phyloP scores from a whole-genome alignment of 2,113 vertebrate genomes.

The Rhineura floridana region DNA sequence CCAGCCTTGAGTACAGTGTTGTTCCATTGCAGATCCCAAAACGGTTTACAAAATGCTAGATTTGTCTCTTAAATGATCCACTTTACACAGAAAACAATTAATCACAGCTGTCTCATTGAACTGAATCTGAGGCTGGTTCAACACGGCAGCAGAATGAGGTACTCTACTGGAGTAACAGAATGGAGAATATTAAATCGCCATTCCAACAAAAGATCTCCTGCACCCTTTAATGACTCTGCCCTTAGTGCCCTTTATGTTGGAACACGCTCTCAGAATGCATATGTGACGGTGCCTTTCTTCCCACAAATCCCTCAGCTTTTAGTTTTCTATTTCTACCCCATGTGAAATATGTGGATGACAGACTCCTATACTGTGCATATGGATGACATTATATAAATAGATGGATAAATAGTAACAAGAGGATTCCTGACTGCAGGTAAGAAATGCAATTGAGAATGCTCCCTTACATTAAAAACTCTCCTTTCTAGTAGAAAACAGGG shows the following conservation, averaged over 20 bases:
- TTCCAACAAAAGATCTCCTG: not conserved
- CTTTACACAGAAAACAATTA: not conserved
- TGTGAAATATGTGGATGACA: not conserved
- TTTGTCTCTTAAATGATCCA: not conserved
- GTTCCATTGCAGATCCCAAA: not conserved
- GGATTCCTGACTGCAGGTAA: not conserved
- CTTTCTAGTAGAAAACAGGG: not conserved
- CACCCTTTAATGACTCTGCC: not conserved
- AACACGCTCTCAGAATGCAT: not conserved
- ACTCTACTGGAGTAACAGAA: not conserved
- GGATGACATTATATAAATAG: not conserved
- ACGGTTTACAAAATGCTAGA: not conserved
- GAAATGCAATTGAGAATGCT: not conserved
- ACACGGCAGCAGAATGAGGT: not conserved
- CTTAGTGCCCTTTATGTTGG: not conserved
- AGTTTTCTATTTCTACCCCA: not conserved
- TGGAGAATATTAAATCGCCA: not conserved
- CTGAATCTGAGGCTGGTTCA: not conserved
- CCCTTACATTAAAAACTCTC: not conserved
- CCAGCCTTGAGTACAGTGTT: not conserved
- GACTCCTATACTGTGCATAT: not conserved
- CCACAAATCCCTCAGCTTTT: not conserved
- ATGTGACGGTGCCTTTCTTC: not conserved
- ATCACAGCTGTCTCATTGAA: not conserved
- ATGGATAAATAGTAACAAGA: not conserved